phyloP scores from a whole-genome alignment of 2,888 invertebrate species.

The Hesperia comma region DNA sequence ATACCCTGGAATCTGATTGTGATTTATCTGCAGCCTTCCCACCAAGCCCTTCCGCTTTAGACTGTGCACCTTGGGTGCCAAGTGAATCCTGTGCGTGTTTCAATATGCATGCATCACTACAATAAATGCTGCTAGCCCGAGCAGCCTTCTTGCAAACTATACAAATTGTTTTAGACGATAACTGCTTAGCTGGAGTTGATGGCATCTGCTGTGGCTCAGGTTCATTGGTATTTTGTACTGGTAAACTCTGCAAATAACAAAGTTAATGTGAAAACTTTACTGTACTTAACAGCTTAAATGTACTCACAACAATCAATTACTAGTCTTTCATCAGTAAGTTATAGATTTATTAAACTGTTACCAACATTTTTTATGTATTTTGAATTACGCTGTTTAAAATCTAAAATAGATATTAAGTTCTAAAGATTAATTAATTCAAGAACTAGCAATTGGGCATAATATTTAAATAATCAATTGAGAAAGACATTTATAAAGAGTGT shows the following conservation, averaged over 20 bases:
- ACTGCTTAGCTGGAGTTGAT: constrained; percentile 49
- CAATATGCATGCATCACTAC: constrained; percentile 93
- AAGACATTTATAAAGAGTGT: background rate
- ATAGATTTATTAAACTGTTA: too few relatives aligned
- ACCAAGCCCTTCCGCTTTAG: constrained; percentile 55
- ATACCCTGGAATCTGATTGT: constrained; percentile 72
- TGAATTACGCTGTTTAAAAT: too few relatives aligned
- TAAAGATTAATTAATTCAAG: too few relatives aligned
- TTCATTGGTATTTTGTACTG: constrained; percentile 39
- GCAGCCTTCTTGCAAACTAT: constrained; percentile 91
- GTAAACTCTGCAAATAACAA: constrained; percentile 15
- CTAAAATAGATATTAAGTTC: too few relatives aligned
- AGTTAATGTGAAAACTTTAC: too few relatives aligned
- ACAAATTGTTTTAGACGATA: constrained; percentile 79
- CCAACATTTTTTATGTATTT: too few relatives aligned
- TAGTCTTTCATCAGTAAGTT: too few relatives aligned
- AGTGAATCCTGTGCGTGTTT: constrained; percentile 91
- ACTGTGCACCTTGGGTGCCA: constrained; percentile 53
- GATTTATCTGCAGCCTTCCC: constrained; percentile 62
- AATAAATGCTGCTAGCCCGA: constrained; percentile 93
- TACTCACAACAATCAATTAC: too few relatives aligned
- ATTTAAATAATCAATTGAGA: too few relatives aligned
- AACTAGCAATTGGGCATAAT: too few relatives aligned
- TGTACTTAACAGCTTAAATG: too few relatives aligned
- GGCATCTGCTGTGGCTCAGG: constrained; percentile 33